These are phyloP conservation scores for Augiades crinisus DNA, from an alignment of 2,888 invertebrate genomes.

Conservation along the genomic window DNA sequence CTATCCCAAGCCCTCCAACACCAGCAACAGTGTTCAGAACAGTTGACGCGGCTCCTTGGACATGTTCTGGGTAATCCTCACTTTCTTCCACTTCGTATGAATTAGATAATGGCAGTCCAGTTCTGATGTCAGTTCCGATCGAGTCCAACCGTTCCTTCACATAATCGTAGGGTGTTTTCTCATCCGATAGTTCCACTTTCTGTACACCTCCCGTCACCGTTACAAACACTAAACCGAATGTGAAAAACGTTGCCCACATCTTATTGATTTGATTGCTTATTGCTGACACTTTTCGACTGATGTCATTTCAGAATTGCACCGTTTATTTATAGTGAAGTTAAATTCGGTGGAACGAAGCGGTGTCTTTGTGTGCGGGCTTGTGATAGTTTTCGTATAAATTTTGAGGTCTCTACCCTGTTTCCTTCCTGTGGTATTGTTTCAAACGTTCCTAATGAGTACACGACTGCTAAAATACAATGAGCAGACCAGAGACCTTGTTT, in stretches of 20 bases:
- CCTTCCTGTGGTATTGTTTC: constrained; percentile 80
- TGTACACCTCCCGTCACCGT: constrained; percentile 50
- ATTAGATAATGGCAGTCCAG: constrained; percentile 66
- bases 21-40: constrained; percentile 62
- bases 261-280: constrained; percentile 54
- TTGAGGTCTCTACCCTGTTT: constrained; percentile 63
- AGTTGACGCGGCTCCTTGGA: constrained; percentile 67
- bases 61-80: constrained; percentile 79
- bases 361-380: constrained; percentile 50
- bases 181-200: constrained; percentile 59
- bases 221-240: constrained; percentile 17
- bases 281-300: constrained; percentile 64
- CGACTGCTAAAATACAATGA: constrained; percentile 68
- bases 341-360: constrained; percentile 70
- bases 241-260: constrained; percentile 59
- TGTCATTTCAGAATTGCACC: constrained; percentile 65
- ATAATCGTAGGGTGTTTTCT: constrained; percentile 72
- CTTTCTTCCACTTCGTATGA: constrained; percentile 83
- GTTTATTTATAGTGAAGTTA: constrained; percentile 74
- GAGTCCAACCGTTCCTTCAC: constrained; percentile 65
- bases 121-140: constrained; percentile 51
- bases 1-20: constrained; percentile 48
- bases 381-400: constrained; percentile 68
- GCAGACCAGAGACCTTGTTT: constrained; percentile 76
- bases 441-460: constrained; percentile 73